phyloP scores from a whole-genome alignment of 2,113 vertebrate species.

The Burhinus bistriatus region DNA sequence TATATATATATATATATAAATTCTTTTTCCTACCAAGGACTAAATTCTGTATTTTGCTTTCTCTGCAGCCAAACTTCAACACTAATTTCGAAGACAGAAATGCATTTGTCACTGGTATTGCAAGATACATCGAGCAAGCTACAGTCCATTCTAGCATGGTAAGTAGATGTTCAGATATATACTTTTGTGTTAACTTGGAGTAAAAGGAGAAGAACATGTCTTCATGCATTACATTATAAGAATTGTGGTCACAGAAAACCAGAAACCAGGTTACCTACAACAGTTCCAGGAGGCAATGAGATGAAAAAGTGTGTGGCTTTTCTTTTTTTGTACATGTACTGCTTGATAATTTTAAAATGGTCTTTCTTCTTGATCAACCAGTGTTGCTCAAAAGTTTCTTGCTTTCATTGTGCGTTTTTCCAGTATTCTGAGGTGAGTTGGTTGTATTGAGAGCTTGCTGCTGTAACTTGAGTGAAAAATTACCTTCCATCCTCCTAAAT shows the following conservation, averaged over 20 bases:
- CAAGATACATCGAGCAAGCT: conserved; percentile 97
- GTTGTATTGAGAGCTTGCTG: background rate
- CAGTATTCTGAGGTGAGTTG: background rate
- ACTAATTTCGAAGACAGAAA: conserved; percentile 99
- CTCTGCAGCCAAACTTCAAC: conserved; percentile 93
- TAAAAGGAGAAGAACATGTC: background rate
- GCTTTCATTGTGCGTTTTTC: background rate
- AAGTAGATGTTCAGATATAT: background rate
- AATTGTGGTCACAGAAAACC: background rate
- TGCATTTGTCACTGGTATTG: conserved; percentile 97
- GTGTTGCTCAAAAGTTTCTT: background rate
- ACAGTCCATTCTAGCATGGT: conserved; percentile 98
- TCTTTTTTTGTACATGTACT: background rate
- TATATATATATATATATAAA: background rate
- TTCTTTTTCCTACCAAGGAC: background rate
- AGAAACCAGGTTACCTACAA: background rate
- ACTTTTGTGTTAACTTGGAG: background rate
- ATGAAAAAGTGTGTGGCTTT: background rate
- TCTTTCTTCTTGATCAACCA: background rate
- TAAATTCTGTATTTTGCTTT: background rate
- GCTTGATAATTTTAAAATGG: background rate
- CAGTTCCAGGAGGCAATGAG: background rate
- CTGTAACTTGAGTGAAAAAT: background rate
- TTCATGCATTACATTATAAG: background rate
- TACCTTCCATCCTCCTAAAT: background rate